Percentiles rank a stretch among this genome's conserved stretches.
These are phyloP conservation scores for Helicoverpa armigera DNA, from an alignment of 1,140 invertebrate genomes.

Conservation along the genomic window DNA sequence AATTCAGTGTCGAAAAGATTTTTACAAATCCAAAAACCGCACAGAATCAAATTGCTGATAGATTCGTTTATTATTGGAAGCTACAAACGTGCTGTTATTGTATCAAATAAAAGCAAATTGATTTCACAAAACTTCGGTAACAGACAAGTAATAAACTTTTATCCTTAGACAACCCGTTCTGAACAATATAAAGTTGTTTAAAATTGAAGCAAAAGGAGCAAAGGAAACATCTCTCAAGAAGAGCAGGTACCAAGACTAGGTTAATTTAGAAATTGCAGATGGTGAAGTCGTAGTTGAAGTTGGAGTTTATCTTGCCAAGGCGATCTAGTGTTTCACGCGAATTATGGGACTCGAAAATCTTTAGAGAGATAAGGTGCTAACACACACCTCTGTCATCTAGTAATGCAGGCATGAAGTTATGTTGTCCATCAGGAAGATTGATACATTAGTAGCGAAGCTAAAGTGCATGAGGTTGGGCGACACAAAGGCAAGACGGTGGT, in stretches of 20 bases:
- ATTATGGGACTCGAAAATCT: too few relatives aligned
- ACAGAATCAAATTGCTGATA: constrained; percentile 20
- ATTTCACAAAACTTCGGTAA: constrained; percentile 14
- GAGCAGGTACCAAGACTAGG: background rate
- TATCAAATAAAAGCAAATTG: constrained; percentile 30
- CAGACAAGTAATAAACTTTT: constrained; percentile 21
- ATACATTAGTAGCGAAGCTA: constrained; percentile 58
- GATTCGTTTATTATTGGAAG: constrained; percentile 24
- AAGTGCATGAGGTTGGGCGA: constrained; percentile 50
- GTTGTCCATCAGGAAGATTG: constrained; percentile 68
- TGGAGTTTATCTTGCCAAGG: too few relatives aligned
- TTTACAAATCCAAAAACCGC: background rate
- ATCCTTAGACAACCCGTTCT: constrained; percentile 7
- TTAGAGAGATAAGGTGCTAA: too few relatives aligned
- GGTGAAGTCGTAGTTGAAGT: background rate
- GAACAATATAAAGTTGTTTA: constrained; percentile 25
- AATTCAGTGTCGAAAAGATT: constrained; percentile 6
- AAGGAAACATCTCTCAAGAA: background rate
- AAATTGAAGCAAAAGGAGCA: background rate
- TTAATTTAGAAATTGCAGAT: constrained; percentile 32
- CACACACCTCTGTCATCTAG: too few relatives aligned
- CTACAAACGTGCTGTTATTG: constrained; percentile 26
- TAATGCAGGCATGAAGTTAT: background rate
- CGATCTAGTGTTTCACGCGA: too few relatives aligned
- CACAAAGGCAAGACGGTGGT: constrained; percentile 60